A percentile compares a stretch with the other conserved stretches of the same genome.
Conservation (phyloP, 2,888 invertebrate genomes). For the Ormyrus nitidulus region DNA sequence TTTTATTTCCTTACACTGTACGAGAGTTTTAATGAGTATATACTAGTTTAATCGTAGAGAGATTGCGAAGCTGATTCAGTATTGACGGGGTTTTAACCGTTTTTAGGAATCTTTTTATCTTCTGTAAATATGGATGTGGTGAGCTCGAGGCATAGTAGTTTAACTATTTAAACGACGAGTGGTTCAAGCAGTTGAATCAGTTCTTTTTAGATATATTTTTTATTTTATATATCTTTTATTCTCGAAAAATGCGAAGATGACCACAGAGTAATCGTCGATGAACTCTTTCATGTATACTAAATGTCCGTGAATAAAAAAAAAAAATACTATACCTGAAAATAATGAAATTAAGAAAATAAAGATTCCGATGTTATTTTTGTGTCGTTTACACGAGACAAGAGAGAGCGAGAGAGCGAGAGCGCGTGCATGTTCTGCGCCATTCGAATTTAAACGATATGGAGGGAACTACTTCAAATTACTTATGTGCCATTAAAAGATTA, state of each 20-base stretch:
- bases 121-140: conserved; percentile 54
- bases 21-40: conserved; percentile 3
- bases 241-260: conserved; percentile 45
- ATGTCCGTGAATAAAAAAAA: too few relatives aligned
- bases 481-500: conserved; percentile 72
- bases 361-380: conserved; percentile 55
- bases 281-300: too few relatives aligned
- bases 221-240: conserved; percentile 61
- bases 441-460: conserved; percentile 47
- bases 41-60: not conserved
- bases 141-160: conserved; percentile 39
- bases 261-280: not conserved
- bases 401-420: not conserved
- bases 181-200: conserved; percentile 23
- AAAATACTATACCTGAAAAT: conserved; percentile 15
- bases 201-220: conserved; percentile 61
- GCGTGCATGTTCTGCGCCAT: conserved; percentile 29
- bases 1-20: not conserved
- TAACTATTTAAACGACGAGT: conserved; percentile 41
- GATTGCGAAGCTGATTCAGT: conserved; percentile 51
- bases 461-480: conserved; percentile 64
- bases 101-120: conserved; percentile 28
- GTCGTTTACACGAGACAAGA: conserved; percentile 49
- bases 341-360: conserved; percentile 32
- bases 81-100: conserved; percentile 52